Conservation (phyloP, 2,888 invertebrate genomes). For the Trachelus tabidus region DNA sequence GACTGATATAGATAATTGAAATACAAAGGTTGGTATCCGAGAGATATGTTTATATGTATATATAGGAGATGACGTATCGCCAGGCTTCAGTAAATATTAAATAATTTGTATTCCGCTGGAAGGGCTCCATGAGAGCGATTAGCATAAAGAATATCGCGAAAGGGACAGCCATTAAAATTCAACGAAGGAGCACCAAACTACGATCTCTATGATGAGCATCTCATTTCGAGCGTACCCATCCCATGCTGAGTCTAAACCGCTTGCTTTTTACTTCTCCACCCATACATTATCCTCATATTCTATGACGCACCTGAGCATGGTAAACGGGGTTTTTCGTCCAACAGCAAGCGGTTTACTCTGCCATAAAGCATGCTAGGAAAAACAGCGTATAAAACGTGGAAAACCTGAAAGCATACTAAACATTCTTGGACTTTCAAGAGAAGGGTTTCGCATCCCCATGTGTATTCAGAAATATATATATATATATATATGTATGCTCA, state of each 20-base stretch:
- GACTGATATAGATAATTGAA: background rate
- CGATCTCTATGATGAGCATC: background rate
- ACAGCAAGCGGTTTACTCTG: background rate
- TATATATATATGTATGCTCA: background rate
- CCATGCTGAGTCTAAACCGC: background rate
- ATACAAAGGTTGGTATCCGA: background rate
- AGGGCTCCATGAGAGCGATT: background rate
- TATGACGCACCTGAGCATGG: background rate
- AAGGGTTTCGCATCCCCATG: background rate
- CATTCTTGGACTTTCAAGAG: constrained; percentile 3
- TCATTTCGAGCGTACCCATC: background rate
- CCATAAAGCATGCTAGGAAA: constrained; percentile 15
- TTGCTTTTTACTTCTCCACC: background rate
- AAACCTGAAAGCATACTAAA: constrained; percentile 18
- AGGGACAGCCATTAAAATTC: background rate
- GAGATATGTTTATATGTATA: background rate
- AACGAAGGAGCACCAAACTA: background rate
- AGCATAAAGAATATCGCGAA: background rate
- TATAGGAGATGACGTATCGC: background rate
- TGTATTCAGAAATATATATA: too few relatives aligned
- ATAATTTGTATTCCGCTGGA: background rate
- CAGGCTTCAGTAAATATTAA: background rate
- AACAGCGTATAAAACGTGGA: constrained; percentile 16
- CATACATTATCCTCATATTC: background rate
- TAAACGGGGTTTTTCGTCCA: background rate